Conservation (phyloP, 1,140 invertebrate genomes). For the Delia radicum region DNA sequence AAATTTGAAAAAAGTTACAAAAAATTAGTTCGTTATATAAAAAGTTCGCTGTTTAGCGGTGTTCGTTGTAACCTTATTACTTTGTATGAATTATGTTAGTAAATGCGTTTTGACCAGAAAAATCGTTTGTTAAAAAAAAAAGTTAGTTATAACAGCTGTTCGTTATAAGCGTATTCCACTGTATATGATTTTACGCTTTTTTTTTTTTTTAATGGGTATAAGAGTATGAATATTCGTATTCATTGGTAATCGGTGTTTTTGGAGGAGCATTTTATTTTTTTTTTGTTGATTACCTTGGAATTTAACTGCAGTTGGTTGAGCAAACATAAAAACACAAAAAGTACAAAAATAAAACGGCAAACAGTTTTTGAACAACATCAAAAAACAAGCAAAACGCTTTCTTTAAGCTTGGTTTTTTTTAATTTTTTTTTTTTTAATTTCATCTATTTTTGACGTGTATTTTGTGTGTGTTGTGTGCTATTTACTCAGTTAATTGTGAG, state of each 20-base stretch:
- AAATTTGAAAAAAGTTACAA: too few relatives aligned
- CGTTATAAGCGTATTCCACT: neutral
- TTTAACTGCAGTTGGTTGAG: conserved; percentile 1
- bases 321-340: neutral
- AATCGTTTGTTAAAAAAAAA: too few relatives aligned
- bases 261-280: neutral
- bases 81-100: too few relatives aligned
- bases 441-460: neutral
- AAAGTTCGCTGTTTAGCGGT: too few relatives aligned
- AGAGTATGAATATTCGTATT: conserved; percentile 5
- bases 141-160: too few relatives aligned
- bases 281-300: neutral
- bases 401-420: neutral
- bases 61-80: too few relatives aligned
- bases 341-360: neutral
- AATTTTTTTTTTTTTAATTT: neutral
- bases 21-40: too few relatives aligned
- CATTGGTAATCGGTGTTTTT: conserved; percentile 1
- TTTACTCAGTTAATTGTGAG: conserved; percentile 4
- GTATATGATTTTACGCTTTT: neutral
- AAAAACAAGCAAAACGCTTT: neutral
- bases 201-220: neutral
- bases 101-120: too few relatives aligned
- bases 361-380: neutral
- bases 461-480: neutral